These are phyloP conservation scores for Prionailurus bengalensis DNA, from an alignment of 2,113 vertebrate genomes.

Conservation along the genomic window DNA sequence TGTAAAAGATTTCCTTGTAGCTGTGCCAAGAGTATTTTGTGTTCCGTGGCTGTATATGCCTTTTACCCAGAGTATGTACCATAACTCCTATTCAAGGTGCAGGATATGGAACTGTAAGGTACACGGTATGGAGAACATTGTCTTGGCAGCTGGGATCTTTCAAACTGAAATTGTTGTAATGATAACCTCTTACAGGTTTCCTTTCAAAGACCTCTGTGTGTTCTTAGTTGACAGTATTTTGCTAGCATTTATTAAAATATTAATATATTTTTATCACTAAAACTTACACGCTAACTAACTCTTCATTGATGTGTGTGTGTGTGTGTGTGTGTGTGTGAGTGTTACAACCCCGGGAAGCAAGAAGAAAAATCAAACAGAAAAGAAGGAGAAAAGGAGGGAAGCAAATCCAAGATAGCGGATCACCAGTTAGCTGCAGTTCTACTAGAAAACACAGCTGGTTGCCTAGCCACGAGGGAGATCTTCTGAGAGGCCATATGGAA, in stretches of 20 bases:
- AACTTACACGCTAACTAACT: not conserved
- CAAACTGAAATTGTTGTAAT: slow-evolving; percentile 81
- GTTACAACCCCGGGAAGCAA: not conserved
- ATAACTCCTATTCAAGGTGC: slow-evolving; percentile 51
- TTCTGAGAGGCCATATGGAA: not conserved
- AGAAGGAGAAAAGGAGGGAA: not conserved
- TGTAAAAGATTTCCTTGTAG: slow-evolving; percentile 68
- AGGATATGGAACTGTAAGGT: slow-evolving; percentile 65
- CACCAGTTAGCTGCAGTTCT: not conserved
- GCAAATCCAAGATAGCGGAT: not conserved
- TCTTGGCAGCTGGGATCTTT: slow-evolving; percentile 78
- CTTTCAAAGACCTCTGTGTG: slow-evolving; percentile 76
- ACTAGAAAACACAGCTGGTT: not conserved
- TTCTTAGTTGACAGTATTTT: slow-evolving; percentile 84
- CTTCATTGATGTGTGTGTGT: not conserved
- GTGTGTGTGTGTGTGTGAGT: not conserved
- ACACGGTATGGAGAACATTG: slow-evolving; percentile 7
- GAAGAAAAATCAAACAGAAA: not conserved
- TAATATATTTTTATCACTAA: slow-evolving; percentile 87
- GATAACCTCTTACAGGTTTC: slow-evolving; percentile 73
- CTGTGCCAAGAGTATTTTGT: slow-evolving; percentile 67
- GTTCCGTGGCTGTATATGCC: slow-evolving; percentile 55
- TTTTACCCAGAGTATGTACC: not conserved
- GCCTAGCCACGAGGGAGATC: not conserved
- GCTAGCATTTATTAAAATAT: slow-evolving; percentile 85